Evolutionary conservation across 2,888 invertebrate species (phyloP), one percentile per base, ranked within the genome.

Genomic region (Monoplex corrugatus): DNA sequence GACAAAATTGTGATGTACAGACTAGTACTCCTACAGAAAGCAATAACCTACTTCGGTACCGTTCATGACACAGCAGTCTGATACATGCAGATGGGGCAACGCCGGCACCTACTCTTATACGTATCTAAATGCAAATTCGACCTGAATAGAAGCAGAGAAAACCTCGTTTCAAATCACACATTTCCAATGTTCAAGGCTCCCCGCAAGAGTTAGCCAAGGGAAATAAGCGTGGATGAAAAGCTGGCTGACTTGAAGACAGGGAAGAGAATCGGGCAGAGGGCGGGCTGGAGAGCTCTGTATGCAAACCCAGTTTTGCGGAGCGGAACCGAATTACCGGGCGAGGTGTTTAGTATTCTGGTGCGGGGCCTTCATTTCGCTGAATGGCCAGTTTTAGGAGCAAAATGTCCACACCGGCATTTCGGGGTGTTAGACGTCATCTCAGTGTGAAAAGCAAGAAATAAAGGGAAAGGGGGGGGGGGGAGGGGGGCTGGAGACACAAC

Each of bases 221-320:
- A 68, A 68, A 28, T 68, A 68, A 68, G 16, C n/a, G 68, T 28
- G 28, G 68, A 68, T 68, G 68, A 68, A 68, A n/a, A 28, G 68
- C 68, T 68, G 68, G 68, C 16, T 10, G 50, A 50, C 50, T 50
- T 50, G 19, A 78, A 32, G 78, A 16, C 35, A 78, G 38, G 78
- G 78, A 32, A 38, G 38, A 38, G 38, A 78, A 32, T 35, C 78
- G 10, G 78, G 78, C 35, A 78, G 78, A 38, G 35, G 38, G 32
- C 72, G 2, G 50, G 72, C 72, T 8, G 72, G 72, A 6, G 38
- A 78, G 78, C 23, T 85, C 10, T 63, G 85, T 63, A 85, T 85
- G 85, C 85, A 85, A 85, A 85, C 23, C 63, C n/a, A 40, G 85
- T 57, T 85, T n/a, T 23, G 63, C 35, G 85, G 38, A 85, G 40